Percentiles rank a stretch among this genome's conserved stretches.
Evolutionary conservation across 2,113 vertebrate species (phyloP).

Genomic region (Leptocoma aspasia): DNA sequence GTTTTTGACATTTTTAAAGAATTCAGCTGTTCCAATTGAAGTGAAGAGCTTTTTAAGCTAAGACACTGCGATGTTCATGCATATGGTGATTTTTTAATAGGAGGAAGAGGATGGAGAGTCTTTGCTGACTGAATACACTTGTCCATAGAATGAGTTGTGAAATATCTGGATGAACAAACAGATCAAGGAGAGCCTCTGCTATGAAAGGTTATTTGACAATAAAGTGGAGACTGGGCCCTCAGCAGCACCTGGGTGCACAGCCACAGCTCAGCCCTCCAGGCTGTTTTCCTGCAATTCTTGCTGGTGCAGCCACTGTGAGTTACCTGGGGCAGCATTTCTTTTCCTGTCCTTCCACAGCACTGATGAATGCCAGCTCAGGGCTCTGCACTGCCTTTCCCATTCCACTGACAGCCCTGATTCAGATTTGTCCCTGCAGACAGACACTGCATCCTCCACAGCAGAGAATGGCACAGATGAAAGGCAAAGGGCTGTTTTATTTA

Average conservation of each 20-base stretch:
- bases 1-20: background rate
- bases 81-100: background rate
- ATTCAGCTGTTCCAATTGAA: background rate
- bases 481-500: background rate
- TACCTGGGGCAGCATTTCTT: background rate
- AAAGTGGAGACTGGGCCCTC: no score
- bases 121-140: background rate
- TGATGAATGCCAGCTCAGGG: background rate
- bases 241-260: background rate
- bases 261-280: background rate
- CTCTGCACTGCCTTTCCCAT: background rate
- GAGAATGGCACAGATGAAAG: background rate
- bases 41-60: background rate
- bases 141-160: background rate
- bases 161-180: background rate
- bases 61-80: no score
- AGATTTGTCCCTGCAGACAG: background rate
- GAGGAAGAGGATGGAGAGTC: background rate
- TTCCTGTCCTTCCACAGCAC: background rate
- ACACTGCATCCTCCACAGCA: background rate
- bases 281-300: background rate
- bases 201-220: background rate
- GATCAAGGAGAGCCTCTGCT: background rate
- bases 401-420: background rate
- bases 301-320: background rate